Conservation (phyloP, 1,140 invertebrate species). For the Cherax destructor region DNA sequence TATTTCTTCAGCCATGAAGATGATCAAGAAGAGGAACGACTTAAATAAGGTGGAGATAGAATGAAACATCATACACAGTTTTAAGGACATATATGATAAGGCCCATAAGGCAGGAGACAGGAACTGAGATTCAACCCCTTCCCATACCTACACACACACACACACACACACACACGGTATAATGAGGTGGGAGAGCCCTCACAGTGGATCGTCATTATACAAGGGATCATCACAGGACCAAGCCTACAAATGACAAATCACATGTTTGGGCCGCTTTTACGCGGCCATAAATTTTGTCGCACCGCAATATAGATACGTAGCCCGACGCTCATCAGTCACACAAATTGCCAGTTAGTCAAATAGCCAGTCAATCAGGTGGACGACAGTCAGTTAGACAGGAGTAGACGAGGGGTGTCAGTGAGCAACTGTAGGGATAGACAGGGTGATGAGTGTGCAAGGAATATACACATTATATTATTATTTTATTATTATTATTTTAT, state of each 20-base stretch:
- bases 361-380: neutral
- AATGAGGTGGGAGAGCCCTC: constrained; percentile 32
- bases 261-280: constrained; percentile 18
- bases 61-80: too few species aligned
- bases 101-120: too few species aligned
- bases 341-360: neutral
- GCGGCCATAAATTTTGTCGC: constrained; percentile 27
- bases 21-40: too few species aligned
- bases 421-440: too few species aligned
- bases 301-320: constrained; percentile 29
- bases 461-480: too few species aligned
- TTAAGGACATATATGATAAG: too few species aligned
- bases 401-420: neutral
- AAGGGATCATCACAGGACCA: neutral
- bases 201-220: constrained; percentile 32
- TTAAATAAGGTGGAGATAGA: too few species aligned
- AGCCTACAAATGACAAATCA: constrained; percentile 28
- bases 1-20: too few species aligned
- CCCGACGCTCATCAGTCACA: constrained; percentile 10
- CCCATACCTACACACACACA: too few species aligned
- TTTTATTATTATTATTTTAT: too few species aligned
- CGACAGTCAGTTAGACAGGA: neutral
- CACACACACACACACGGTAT: constrained; percentile 3
- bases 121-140: too few species aligned
- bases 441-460: too few species aligned